Base-by-base conservation (phyloP, 2,797 vertebrate species). In the Gallinago stenura region DNA sequence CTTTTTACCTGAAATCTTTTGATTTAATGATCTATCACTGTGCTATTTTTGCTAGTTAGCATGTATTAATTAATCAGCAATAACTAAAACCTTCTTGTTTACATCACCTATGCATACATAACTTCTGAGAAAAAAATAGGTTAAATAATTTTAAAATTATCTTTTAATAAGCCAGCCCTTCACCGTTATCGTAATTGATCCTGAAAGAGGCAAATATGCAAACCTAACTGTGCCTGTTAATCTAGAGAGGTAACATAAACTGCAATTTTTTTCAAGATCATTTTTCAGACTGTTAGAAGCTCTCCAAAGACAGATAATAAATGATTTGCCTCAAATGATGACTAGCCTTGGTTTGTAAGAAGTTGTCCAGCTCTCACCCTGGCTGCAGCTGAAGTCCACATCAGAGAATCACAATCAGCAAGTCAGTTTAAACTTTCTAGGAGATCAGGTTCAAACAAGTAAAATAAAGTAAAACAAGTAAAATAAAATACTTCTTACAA, bases 361-460 rank as follows among this genome's bases (percentile, higher is more conserved):
- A 65, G 41, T 54, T 54, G 37, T 57, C n/a, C 79, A 72, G 33
- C 13, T 46, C 57, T 39, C 28, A 68, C 28, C 6, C 50, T 65
- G 64, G 20, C 14, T 56, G 39, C 8, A 51, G n/a, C 12, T 53
- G 24, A 20, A 58, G 22, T 78, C 30, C 51, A 70, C 0, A 0
- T 45, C 45, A 90, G 14, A 88, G 65, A 78, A 86, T 10, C 13
- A 3, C 24, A 71, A 71, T 37, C 48, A 89, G 51, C 10, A 81
- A 68, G 35, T 28, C 60, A 46, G 48, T 60, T 78, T 56, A 64
- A 88, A 70, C 22, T 53, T 71, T 13, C 21, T 24, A 78, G 37
- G 11, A 73, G 28, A 73, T 65, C 28, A n/a, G 8, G 56, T 79
- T 70, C 64, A 81, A 81, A 51, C 31, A 76, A 84, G 31, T 31